Evolutionary conservation across 1,140 invertebrate genomes (phyloP).

Genomic region (Drosophila pachea): DNA sequence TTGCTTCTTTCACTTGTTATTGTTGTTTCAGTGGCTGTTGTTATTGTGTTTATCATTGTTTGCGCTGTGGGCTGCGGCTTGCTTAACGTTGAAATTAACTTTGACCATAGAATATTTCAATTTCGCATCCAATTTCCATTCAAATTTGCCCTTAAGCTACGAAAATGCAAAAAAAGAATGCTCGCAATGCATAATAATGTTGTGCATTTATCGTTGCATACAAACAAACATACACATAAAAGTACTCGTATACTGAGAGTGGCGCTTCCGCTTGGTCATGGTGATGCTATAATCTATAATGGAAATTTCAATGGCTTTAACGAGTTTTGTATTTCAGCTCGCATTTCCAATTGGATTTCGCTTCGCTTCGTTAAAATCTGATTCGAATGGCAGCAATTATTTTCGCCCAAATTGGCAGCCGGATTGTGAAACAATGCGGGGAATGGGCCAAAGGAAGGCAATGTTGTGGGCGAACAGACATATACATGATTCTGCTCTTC

Average conservation of each 20-base stretch:
- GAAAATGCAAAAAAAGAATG: neutral
- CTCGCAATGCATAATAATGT: slow-evolving; percentile 5
- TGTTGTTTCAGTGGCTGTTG: slow-evolving; percentile 14
- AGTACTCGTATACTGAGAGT: too few relatives aligned
- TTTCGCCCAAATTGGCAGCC: slow-evolving; percentile 18
- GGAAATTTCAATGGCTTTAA: slow-evolving; percentile 26
- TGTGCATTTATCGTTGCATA: slow-evolving; percentile 4
- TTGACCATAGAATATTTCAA: slow-evolving; percentile 35
- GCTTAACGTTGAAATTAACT: slow-evolving; percentile 71
- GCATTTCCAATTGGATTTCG: slow-evolving; percentile 31
- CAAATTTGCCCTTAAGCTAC: neutral
- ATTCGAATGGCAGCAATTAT: slow-evolving; percentile 29
- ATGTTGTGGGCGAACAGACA: neutral
- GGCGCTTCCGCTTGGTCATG: neutral
- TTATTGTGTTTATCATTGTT: slow-evolving; percentile 44
- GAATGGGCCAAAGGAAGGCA: slow-evolving; percentile 7
- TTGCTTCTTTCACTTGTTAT: neutral
- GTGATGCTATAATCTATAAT: slow-evolving; percentile 11
- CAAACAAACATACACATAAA: neutral
- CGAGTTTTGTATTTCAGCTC: slow-evolving; percentile 16
- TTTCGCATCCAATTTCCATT: slow-evolving; percentile 23
- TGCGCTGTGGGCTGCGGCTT: slow-evolving; percentile 63
- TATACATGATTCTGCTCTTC: slow-evolving; percentile 42
- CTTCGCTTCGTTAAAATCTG: slow-evolving; percentile 29
- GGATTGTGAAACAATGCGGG: too few relatives aligned